These are phyloP conservation scores for Branchellion lobata DNA, from an alignment of 2,888 invertebrate genomes.

Conservation along the genomic window DNA sequence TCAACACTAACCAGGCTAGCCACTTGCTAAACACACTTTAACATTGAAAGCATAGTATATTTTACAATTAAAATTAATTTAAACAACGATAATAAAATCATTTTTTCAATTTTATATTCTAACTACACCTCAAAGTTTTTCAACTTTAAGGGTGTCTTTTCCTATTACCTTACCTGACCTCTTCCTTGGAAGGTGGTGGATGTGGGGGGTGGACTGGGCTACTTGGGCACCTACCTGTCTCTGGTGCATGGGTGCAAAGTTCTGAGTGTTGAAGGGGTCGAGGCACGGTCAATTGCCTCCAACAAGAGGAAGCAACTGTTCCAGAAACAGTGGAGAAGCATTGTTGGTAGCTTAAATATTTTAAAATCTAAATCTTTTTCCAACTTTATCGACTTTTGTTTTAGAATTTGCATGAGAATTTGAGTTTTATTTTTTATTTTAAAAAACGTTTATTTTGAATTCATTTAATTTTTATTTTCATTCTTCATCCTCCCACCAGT, in stretches of 20 bases:
- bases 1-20: constrained; percentile 6
- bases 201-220: constrained; percentile 35
- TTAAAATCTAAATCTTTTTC: neutral
- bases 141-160: neutral
- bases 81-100: no score
- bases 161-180: no score
- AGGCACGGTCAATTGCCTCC: constrained; percentile 5
- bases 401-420: neutral
- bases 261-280: constrained; percentile 12
- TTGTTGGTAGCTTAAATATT: neutral
- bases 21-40: no score
- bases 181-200: constrained; percentile 40
- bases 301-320: constrained; percentile 22
- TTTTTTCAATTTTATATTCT: no score
- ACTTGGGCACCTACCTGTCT: constrained; percentile 28
- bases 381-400: neutral
- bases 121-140: neutral
- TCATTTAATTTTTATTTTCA: no score
- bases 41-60: no score
- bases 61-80: no score
- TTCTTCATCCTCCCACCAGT: no score
- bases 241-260: constrained; percentile 25
- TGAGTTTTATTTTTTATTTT: no score
- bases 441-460: no score
- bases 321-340: constrained; percentile 28